Evolutionary conservation across 2,888 invertebrate species (phyloP), one percentile per base, ranked within the genome.

Genomic region (Lasioglossum vierecki): DNA sequence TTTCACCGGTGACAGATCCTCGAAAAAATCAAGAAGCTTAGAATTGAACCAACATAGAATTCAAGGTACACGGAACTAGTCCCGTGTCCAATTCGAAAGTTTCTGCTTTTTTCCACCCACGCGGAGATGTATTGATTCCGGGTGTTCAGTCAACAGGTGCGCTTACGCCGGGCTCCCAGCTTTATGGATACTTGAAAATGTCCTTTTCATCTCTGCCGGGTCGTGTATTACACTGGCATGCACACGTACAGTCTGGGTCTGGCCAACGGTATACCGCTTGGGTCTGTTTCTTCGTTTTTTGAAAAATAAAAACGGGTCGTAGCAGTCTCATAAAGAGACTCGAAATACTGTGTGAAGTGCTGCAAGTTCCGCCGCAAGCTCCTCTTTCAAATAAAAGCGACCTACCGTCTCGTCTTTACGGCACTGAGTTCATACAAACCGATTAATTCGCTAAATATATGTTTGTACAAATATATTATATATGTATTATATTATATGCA

Each of bases 71-170:
- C 22, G 9, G 53, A 8, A 22, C 8, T 2, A 22, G 30, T 35
- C 39, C 39, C 22, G 73, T 57, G 53, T 26, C 71, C 57, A 35
- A 68, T 49, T 73, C 79, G 18, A 78, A 73, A 63, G 78, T 63
- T 87, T 46, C 63, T 70, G 26, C 76, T 44, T 44, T 84, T 84
- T 76, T 84, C 80, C 78, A 44, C 80, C 78, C 60, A 85, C 85
- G 78, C 77, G 30, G 26, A 53, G 76, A 76, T 68, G 78, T 85
- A 82, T 82, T 78, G 85, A 85, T 85, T 85, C 80, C 46, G 35
- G 5, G 63, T 22, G 76, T 72, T 78, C 80, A 73, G 82, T 85
- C 86, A 87, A 87, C 86, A 87, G 86, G 85, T 87, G 26, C 68
- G 60, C 63, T 71, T 63, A 22, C 46, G 15, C 46, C 13, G n/a